Evolutionary conservation across 64 coral and sea anemone species (phyloP), one percentile per base, ranked within the genome.

Genomic region (Trachythela sp.): DNA sequence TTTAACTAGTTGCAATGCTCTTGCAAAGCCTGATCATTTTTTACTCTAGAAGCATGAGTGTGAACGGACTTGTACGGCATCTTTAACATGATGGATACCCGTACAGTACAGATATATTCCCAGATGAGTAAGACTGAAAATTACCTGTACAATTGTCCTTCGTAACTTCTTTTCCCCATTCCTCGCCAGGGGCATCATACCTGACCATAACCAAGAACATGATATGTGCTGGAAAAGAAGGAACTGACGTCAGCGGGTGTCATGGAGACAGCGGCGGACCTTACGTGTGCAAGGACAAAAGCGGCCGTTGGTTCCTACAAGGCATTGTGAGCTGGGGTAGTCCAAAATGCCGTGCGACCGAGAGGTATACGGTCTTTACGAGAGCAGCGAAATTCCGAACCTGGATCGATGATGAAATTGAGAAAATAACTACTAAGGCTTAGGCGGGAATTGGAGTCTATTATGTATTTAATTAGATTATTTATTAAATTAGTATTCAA

Each of bases 251-350:
- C 10, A 85, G 90, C 35, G 90, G 90, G 51, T 92, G 90, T 40
- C 87, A 92, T 92, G 90, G 90, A 50, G 90, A 92, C 71, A 92
- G 90, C 18, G 90, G 90, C 10, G 90, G 90, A 8, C 90, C 90
- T 18, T 86, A 87, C 75, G 71, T 86, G 2, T 92, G 90, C 87
- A 48, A 83, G 3, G 83, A 88, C 35, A 43, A 67, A 2, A 52
- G 17, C 45, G 85, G 72, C 10, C 86, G 54, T 29, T 92, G 70
- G 85, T 26, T 87, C 31, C 71, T 92, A n/a, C 58, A 84, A 22
- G 90, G 90, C 0, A 83, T 83, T 4, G 90, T 92, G 9, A 92
- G 90, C 37, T 92, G 90, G 90, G 90, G 90, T 7, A 72, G 77
- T 39, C 48, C 90, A 1, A 49, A 56, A 2, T 92, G 90, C 17